Evolutionary conservation across 92 coral and sea anemone species (phyloP).

Genomic region (Zoanthus sociatus): DNA sequence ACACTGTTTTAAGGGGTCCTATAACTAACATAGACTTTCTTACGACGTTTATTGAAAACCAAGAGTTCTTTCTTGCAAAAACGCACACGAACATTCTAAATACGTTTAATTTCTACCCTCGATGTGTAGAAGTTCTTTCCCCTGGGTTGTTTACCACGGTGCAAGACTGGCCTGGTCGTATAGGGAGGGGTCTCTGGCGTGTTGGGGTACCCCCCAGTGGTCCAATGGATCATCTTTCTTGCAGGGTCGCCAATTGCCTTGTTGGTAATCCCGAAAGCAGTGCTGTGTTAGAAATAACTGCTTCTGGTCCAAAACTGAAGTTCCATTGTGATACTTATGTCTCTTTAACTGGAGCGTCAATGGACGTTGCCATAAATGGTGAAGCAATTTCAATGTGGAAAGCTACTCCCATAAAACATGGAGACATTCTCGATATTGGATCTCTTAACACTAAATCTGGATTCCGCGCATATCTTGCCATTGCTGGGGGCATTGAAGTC

Average conservation of each 20-base stretch:
- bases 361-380: slow-evolving; percentile 41
- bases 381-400: slow-evolving; percentile 63
- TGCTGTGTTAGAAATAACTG: slow-evolving; percentile 69
- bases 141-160: slow-evolving; percentile 67
- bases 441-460: slow-evolving; percentile 54
- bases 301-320: slow-evolving; percentile 63
- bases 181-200: slow-evolving; percentile 68
- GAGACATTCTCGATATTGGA: slow-evolving; percentile 49
- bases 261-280: slow-evolving; percentile 60
- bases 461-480: slow-evolving; percentile 59
- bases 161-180: slow-evolving; percentile 75
- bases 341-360: slow-evolving; percentile 69
- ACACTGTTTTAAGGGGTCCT: slow-evolving; percentile 59
- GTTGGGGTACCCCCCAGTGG: slow-evolving; percentile 79
- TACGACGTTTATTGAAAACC: slow-evolving; percentile 44
- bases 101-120: slow-evolving; percentile 13
- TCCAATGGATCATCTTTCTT: slow-evolving; percentile 71
- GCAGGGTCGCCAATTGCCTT: slow-evolving; percentile 67
- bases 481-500: slow-evolving; percentile 66
- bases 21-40: slow-evolving; percentile 64
- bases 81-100: slow-evolving; percentile 34
- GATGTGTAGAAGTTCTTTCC: slow-evolving; percentile 52
- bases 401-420: slow-evolving; percentile 22
- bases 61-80: slow-evolving; percentile 47
- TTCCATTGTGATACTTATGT: slow-evolving; percentile 52